A percentile compares a stretch with the other conserved stretches of the same genome.
Conservation (phyloP, 2,888 invertebrate genomes). For the Balanococcus diminutus region DNA sequence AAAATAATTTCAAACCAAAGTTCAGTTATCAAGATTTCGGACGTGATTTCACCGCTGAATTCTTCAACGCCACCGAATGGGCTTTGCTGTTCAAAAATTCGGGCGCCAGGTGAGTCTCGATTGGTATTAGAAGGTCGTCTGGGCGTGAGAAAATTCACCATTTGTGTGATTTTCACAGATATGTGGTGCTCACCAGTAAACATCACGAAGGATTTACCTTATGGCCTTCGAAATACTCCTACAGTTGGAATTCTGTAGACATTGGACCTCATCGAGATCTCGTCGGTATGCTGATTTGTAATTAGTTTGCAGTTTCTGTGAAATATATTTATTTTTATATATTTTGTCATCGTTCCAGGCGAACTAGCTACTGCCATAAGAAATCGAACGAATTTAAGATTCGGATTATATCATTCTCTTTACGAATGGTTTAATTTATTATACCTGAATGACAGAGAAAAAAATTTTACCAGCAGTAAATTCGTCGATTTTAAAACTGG, state of each 20-base stretch:
- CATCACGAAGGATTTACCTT: constrained; percentile 87
- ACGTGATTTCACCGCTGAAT: constrained; percentile 84
- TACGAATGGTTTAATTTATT: constrained; percentile 89
- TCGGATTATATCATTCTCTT: constrained; percentile 84
- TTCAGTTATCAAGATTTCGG: constrained; percentile 94
- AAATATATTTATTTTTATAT: no score
- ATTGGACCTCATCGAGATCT: constrained; percentile 79
- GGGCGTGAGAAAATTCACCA: not conserved
- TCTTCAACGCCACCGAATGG: constrained; percentile 85
- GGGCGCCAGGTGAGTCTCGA: constrained; percentile 79
- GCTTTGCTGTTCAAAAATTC: constrained; percentile 79
- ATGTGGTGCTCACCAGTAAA: constrained; percentile 83
- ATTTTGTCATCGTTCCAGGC: no score
- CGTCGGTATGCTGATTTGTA: constrained; percentile 66
- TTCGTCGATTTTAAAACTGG: constrained; percentile 76
- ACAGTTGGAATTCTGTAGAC: constrained; percentile 83
- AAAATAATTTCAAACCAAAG: constrained; percentile 78
- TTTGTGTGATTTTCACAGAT: constrained; percentile 63
- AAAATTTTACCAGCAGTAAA: constrained; percentile 68
- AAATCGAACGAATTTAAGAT: constrained; percentile 68
- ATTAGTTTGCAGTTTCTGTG: no score
- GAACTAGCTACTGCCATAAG: constrained; percentile 75
- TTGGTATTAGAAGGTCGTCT: not conserved
- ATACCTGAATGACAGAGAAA: constrained; percentile 73
- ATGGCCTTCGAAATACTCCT: constrained; percentile 82